Conservation (phyloP, 2,888 invertebrate species). For the Synergus japonicus region DNA sequence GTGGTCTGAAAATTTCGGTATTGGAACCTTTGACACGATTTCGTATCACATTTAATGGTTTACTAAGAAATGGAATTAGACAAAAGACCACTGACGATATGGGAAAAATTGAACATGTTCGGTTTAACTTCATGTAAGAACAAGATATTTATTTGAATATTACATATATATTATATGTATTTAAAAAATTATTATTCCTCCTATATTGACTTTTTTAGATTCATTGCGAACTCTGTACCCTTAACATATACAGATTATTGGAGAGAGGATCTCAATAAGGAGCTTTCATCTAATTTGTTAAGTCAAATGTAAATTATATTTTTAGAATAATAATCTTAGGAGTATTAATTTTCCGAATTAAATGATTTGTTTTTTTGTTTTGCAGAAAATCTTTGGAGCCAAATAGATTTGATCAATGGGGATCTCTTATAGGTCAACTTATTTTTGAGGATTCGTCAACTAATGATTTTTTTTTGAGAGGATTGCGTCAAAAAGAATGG, state of each 20-base stretch:
- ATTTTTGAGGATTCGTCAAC: constrained; percentile 76
- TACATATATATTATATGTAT: neutral
- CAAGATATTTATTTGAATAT: neutral
- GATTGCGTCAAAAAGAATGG: constrained; percentile 79
- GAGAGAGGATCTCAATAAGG: constrained; percentile 75
- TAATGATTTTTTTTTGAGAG: constrained; percentile 78
- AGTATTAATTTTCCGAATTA: neutral
- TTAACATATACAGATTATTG: constrained; percentile 80
- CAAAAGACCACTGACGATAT: constrained; percentile 69
- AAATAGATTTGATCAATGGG: constrained; percentile 83
- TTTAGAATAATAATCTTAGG: constrained; percentile 20
- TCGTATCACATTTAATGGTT: constrained; percentile 85
- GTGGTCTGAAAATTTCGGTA: constrained; percentile 82
- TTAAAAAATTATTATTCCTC: neutral
- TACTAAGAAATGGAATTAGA: constrained; percentile 79
- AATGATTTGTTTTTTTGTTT: constrained; percentile 6
- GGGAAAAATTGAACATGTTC: constrained; percentile 75
- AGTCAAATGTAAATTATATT: constrained; percentile 78
- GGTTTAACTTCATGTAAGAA: constrained; percentile 82
- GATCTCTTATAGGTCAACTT: constrained; percentile 81
- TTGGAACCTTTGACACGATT: constrained; percentile 81
- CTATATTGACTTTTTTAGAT: constrained; percentile 3
- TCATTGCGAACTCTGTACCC: constrained; percentile 59
- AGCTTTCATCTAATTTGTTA: constrained; percentile 47
- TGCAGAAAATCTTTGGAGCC: constrained; percentile 75